Conservation (phyloP, 2,888 invertebrate genomes). For the Zelleria hepariella region DNA sequence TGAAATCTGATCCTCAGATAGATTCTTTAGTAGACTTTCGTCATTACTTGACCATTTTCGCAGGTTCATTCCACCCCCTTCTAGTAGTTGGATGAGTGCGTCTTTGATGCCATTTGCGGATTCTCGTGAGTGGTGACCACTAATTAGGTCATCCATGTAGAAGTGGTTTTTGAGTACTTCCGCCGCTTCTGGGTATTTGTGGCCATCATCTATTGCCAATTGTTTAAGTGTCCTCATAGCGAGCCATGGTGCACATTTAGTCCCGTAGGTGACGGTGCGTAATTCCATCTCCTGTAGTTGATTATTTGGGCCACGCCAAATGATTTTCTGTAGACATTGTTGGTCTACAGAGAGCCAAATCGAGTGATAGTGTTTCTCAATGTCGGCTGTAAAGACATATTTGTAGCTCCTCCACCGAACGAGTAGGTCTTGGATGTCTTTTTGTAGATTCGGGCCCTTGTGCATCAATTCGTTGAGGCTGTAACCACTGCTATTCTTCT, state of each 20-base stretch:
- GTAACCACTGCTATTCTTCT: neutral
- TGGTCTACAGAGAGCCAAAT: conserved; percentile 13
- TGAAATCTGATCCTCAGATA: neutral
- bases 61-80: conserved; percentile 12
- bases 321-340: conserved; percentile 15
- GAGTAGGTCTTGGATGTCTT: conserved; percentile 12
- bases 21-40: neutral
- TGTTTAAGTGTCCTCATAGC: conserved; percentile 9
- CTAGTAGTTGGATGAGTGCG: conserved; percentile 8
- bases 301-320: conserved; percentile 13
- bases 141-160: conserved; percentile 4
- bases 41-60: conserved; percentile 12
- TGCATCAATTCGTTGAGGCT: conserved; percentile 19
- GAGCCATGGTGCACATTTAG: conserved; percentile 13
- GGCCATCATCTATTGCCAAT: neutral
- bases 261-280: conserved; percentile 10
- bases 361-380: conserved; percentile 18
- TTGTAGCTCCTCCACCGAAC: conserved; percentile 15
- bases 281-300: conserved; percentile 7
- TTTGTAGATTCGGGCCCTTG: conserved; percentile 15
- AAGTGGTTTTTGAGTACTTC: neutral
- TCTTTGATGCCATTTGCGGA: conserved; percentile 6
- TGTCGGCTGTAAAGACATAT: conserved; percentile 16
- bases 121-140: neutral
- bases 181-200: neutral